Percentiles rank a stretch among this genome's conserved stretches.
These are phyloP conservation scores for Halcyon leucocephala DNA, from an alignment of 2,797 vertebrate genomes.

Conservation along the genomic window DNA sequence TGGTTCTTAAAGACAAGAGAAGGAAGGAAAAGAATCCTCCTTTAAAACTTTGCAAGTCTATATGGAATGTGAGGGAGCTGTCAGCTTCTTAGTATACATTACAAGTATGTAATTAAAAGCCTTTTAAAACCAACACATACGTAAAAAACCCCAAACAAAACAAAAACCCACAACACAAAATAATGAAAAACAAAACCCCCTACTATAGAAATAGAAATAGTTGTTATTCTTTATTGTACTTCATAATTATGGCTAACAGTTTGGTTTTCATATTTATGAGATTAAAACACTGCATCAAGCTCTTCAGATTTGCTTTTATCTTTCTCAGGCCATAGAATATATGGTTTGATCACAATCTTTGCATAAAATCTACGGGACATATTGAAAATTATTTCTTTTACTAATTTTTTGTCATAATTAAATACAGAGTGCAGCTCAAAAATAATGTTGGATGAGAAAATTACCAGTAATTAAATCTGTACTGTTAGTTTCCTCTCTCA, in stretches of 20 bases:
- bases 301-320: constrained; percentile 7
- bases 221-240: constrained; percentile 3
- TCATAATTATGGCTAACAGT: constrained; percentile 50
- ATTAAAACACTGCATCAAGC: neutral
- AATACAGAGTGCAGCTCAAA: neutral
- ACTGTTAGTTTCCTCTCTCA: neutral
- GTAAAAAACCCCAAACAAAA: neutral
- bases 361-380: neutral
- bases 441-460: neutral
- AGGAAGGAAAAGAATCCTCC: neutral
- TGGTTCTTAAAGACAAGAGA: neutral
- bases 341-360: neutral
- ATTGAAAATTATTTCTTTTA: neutral
- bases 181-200: neutral
- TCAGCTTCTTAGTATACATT: constrained; percentile 23
- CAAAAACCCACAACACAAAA: neutral
- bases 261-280: constrained; percentile 17
- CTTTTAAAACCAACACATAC: constrained; percentile 53
- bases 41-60: neutral
- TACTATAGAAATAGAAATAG: constrained; percentile 57
- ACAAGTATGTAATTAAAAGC: constrained; percentile 62
- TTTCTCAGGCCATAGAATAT: neutral
- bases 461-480: neutral
- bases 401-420: neutral
- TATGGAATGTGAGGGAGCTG: constrained; percentile 32